These are phyloP conservation scores for Platalea minor DNA, from an alignment of 2,797 vertebrate species.

Conservation along the genomic window DNA sequence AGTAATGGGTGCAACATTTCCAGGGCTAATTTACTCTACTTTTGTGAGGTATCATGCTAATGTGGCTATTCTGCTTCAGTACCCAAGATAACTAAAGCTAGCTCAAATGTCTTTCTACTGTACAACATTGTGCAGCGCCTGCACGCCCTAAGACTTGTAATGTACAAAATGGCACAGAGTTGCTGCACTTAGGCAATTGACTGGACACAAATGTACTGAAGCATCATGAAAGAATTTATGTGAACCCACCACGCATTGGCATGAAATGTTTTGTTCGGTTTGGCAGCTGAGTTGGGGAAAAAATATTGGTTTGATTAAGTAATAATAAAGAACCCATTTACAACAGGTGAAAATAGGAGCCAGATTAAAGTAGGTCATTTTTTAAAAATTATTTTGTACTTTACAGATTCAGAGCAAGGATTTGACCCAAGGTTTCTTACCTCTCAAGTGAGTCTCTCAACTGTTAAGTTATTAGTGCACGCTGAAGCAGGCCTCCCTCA, in stretches of 20 bases:
- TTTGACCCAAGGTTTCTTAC: not conserved
- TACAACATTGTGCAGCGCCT: not conserved
- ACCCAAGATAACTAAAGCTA: slow-evolving; percentile 34
- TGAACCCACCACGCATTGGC: not conserved
- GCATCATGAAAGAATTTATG: not conserved
- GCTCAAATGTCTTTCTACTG: slow-evolving; percentile 1
- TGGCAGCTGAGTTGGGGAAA: not conserved
- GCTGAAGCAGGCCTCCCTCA: not conserved
- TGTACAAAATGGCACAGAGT: not conserved
- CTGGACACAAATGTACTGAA: not conserved
- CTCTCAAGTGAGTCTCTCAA: not conserved
- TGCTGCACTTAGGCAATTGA: not conserved
- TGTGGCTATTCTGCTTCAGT: slow-evolving; percentile 51
- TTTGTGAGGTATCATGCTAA: slow-evolving; percentile 56
- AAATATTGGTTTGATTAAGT: not conserved
- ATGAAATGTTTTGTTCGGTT: not conserved
- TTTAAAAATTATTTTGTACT: not conserved
- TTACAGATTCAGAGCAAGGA: not conserved
- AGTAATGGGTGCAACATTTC: slow-evolving; percentile 67
- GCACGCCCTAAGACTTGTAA: not conserved
- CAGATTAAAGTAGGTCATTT: not conserved
- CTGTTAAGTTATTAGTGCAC: not conserved
- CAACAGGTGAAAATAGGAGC: not conserved
- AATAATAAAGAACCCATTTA: not conserved
- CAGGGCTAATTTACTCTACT: slow-evolving; percentile 64